Evolutionary conservation across 2,113 vertebrate species (phyloP).

Genomic region (Probosciger aterrimus): DNA sequence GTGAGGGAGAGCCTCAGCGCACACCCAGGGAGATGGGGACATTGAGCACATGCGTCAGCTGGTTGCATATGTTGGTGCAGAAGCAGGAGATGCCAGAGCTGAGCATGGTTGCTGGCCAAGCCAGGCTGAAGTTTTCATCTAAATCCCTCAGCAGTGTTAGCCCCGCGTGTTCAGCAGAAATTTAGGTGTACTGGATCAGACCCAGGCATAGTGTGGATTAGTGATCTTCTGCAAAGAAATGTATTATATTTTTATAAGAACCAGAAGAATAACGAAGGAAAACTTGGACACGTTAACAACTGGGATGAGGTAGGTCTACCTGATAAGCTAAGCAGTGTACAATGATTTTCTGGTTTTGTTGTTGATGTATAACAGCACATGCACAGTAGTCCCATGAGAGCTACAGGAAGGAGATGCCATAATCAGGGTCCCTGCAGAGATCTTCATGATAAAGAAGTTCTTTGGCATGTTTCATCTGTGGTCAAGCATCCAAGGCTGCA

Average conservation of each 20-base stretch:
- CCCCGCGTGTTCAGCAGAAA: neutral
- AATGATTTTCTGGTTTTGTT: neutral
- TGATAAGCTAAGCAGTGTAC: neutral
- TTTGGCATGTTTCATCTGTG: neutral
- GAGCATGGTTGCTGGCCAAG: neutral
- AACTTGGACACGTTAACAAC: neutral
- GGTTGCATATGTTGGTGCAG: neutral
- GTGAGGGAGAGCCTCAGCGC: neutral
- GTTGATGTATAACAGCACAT: neutral
- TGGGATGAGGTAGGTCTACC: neutral
- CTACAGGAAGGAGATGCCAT: neutral
- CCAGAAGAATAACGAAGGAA: neutral
- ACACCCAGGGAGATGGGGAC: neutral
- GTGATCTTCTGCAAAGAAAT: neutral
- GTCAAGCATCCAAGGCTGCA: neutral
- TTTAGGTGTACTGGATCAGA: neutral
- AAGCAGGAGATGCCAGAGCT: neutral
- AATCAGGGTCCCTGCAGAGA: neutral
- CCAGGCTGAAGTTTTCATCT: neutral
- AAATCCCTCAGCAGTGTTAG: neutral
- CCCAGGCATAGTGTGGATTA: accelerated
- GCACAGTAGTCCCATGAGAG: neutral
- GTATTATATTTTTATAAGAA: neutral
- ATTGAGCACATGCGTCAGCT: neutral
- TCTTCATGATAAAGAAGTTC: neutral